phyloP scores from a whole-genome alignment of 2,888 invertebrate species.

The Lampropteryx suffumata region DNA sequence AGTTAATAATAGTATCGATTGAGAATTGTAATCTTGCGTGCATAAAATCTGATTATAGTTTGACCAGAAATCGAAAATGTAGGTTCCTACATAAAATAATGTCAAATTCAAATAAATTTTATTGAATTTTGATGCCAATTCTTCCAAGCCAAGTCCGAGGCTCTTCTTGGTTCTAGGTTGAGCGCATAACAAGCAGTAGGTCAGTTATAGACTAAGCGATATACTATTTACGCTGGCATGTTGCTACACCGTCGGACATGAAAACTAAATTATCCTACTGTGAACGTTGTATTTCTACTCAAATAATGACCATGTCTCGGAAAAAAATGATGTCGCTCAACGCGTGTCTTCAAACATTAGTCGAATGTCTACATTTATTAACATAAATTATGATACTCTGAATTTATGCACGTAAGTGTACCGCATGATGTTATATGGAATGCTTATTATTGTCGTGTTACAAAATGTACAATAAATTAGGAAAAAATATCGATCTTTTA shows the following conservation, averaged over 20 bases:
- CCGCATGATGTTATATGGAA: conserved; percentile 57
- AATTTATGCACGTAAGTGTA: conserved; percentile 40
- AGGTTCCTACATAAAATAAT: no score
- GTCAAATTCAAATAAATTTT: no score
- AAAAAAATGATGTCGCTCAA: conserved; percentile 8
- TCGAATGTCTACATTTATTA: not conserved
- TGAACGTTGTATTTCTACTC: no score
- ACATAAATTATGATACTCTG: conserved; percentile 16
- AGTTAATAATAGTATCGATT: conserved; percentile 33
- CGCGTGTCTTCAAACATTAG: conserved; percentile 15
- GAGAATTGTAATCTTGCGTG: conserved; percentile 35
- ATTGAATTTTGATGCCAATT: no score
- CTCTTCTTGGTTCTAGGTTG: no score
- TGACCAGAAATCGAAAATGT: no score
- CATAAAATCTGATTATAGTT: conserved; percentile 30
- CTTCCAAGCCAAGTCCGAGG: no score
- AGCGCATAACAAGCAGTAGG: no score
- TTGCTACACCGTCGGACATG: no score
- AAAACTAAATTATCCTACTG: no score
- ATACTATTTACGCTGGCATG: no score
- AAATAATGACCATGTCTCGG: conserved; percentile 1
- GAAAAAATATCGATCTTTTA: conserved; percentile 44
- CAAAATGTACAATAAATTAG: conserved; percentile 73
- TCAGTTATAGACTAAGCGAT: no score
- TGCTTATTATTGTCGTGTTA: conserved; percentile 73